A percentile compares a stretch with the other conserved stretches of the same genome.
Conservation (phyloP, 1,140 invertebrate genomes). For the Sweltsa coloradensis region DNA sequence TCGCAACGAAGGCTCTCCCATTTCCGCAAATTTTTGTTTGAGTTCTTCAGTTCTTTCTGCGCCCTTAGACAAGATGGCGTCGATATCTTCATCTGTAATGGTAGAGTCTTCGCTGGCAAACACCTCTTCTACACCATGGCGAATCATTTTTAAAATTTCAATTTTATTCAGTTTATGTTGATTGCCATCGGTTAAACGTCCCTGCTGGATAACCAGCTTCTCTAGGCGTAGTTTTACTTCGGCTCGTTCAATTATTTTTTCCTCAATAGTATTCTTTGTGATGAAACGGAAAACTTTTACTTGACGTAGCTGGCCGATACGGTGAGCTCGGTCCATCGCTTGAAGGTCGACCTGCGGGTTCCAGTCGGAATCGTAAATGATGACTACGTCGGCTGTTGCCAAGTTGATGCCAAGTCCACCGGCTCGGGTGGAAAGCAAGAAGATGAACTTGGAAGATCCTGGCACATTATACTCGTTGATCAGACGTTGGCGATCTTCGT, state of each 20-base stretch:
- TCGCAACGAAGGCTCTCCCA: constrained; percentile 86
- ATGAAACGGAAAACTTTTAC: constrained; percentile 87
- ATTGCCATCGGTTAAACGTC: constrained; percentile 83
- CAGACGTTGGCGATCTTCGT: constrained; percentile 90
- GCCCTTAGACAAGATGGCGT: constrained; percentile 81
- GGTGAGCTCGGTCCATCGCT: constrained; percentile 97
- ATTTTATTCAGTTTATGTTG: constrained; percentile 86
- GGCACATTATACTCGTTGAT: constrained; percentile 94
- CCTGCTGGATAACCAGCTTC: constrained; percentile 96
- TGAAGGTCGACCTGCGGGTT: constrained; percentile 98
- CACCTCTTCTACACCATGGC: constrained; percentile 97
- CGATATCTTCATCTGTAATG: constrained; percentile 97
- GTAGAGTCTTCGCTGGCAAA: constrained; percentile 97
- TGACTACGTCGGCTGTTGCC: constrained; percentile 96
- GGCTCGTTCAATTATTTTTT: constrained; percentile 92
- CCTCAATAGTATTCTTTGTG: constrained; percentile 97
- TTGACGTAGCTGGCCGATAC: constrained; percentile 97
- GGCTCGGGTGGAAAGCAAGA: constrained; percentile 98
- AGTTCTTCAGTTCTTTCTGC: constrained; percentile 88
- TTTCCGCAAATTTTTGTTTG: constrained; percentile 76
- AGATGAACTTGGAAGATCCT: constrained; percentile 88
- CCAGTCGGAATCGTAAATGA: constrained; percentile 99
- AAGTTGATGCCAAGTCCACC: constrained; percentile 98
- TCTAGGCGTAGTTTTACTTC: constrained; percentile 94
- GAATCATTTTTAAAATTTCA: constrained; percentile 97